A percentile compares a stretch with the other conserved stretches of the same genome.
phyloP scores from a whole-genome alignment of 2,113 vertebrate genomes.

The Motacilla tschutschensis region DNA sequence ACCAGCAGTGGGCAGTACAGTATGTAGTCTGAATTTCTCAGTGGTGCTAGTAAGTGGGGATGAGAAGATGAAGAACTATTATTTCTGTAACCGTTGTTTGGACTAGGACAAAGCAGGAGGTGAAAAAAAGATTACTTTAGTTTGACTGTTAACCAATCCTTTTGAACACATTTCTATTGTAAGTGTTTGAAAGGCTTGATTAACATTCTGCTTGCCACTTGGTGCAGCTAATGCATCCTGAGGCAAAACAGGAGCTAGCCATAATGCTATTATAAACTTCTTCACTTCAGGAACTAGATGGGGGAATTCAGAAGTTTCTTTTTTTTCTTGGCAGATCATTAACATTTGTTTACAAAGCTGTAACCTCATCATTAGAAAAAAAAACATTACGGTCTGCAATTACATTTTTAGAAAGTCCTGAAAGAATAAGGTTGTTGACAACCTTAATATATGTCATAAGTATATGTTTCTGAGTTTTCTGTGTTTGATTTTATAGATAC shows the following conservation, averaged over 20 bases:
- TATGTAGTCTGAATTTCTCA: slow-evolving; percentile 75
- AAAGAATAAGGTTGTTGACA: background rate
- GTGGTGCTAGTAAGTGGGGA: slow-evolving; percentile 53
- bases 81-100: slow-evolving; percentile 19
- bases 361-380: background rate
- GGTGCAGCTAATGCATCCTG: background rate
- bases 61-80: slow-evolving; percentile 13
- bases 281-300: background rate
- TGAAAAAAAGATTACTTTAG: background rate
- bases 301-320: background rate
- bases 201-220: background rate
- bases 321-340: background rate
- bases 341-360: background rate
- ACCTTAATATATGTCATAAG: background rate
- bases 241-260: background rate
- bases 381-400: background rate
- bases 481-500: background rate
- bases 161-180: background rate
- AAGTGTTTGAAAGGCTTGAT: background rate
- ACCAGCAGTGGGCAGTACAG: slow-evolving; percentile 98
- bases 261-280: background rate
- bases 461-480: background rate
- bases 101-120: slow-evolving; percentile 5
- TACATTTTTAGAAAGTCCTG: background rate
- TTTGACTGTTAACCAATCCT: background rate